Base-by-base conservation (phyloP, 2,888 invertebrate genomes). In the Nomada fabriciana region DNA sequence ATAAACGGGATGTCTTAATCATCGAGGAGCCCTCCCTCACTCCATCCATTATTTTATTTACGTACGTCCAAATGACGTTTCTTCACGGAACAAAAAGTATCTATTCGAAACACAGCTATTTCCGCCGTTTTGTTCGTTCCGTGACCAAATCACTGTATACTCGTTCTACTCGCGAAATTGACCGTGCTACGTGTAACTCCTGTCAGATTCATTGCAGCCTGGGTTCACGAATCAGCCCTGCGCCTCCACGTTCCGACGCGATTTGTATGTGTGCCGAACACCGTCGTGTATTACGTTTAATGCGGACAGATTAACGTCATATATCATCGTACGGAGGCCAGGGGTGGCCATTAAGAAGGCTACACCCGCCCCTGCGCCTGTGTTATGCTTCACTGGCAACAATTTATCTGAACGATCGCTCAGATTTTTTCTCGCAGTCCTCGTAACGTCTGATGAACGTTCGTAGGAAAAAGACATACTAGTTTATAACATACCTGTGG, bases 361-460 rank as follows among this genome's bases (percentile, higher is more conserved):
- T 43, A n/a, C 73, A 65, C 2, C 68, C 23, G 42, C 15, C 29
- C 15, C 10, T 23, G 20, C 7, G 10, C 1, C 65, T 13, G 5
- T 10, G 18, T 20, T 18, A 20, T n/a, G 13, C 11, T 10, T 23
- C 20, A 47, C 47, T n/a, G 25, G 25, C 47, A 59, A 67, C 67
- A 57, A 82, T 81, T 81, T 68, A 71, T 71, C 60, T 25, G 29
- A 59, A 13, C 18, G 74, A 80, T 70, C 60, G 67, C 29, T 57
- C 23, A 50, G 61, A 82, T 75, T 61, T 73, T 65, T 42, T 10
- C 57, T 13, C 7, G 55, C 4, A 29, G n/a, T 20, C 36, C 23
- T 65, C 29, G 18, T n/a, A 13, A 25, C 15, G 42, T 67, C 57
- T 23, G 11, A 10, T 20, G n/a, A 50, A n/a, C 43, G 15, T 43